These are phyloP conservation scores for Periparus ater DNA, from an alignment of 2,797 vertebrate species.

Conservation along the genomic window DNA sequence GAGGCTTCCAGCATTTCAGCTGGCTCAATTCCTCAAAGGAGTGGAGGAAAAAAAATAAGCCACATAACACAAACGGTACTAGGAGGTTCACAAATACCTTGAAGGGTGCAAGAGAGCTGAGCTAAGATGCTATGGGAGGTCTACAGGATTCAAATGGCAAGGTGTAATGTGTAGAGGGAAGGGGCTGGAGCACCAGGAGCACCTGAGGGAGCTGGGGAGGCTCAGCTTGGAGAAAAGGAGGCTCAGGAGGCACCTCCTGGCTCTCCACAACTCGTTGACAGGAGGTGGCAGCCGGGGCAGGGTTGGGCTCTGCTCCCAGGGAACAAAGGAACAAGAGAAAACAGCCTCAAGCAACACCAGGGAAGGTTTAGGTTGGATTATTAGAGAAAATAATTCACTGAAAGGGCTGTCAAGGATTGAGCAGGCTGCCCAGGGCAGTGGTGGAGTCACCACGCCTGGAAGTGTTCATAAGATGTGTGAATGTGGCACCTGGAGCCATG, in stretches of 20 bases:
- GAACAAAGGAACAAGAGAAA: not conserved
- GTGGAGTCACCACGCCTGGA: not conserved
- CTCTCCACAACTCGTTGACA: not conserved
- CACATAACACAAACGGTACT: not conserved
- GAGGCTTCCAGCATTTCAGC: not conserved
- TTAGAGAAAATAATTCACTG: not conserved
- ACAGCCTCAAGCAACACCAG: not conserved
- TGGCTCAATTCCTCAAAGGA: not conserved
- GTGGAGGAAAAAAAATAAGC: not conserved
- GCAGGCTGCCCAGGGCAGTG: not conserved
- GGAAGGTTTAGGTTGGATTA: not conserved
- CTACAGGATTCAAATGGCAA: not conserved
- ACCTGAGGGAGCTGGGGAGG: not conserved
- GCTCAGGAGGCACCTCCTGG: not conserved
- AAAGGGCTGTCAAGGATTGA: not conserved
- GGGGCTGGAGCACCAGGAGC: not conserved
- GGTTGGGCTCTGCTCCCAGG: not conserved
- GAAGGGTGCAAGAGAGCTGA: fast-evolving
- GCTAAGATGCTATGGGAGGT: not conserved
- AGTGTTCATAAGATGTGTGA: not conserved
- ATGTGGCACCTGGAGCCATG: not conserved
- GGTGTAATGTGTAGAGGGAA: not conserved
- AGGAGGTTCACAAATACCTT: not conserved
- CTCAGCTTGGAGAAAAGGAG: not conserved
- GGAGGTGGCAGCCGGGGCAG: fast-evolving